Base-by-base conservation (phyloP, 2,113 vertebrate species). In the Centropristis striata region DNA sequence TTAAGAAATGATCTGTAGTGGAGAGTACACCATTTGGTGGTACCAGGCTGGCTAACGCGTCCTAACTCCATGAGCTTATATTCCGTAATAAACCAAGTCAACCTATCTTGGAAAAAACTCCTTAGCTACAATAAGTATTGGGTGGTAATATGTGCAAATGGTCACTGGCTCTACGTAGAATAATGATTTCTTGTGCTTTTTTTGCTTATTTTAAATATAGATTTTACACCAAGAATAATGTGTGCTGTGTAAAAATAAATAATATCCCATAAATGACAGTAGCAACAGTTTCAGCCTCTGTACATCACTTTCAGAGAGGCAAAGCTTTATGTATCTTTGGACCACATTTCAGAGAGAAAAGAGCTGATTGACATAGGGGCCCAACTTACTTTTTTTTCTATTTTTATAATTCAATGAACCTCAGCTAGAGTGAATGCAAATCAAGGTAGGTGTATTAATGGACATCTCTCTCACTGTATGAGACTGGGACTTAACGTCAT, bases 381-480 rank as follows among this genome's bases (percentile, higher is more conserved):
- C 92, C 91, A 93, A 90, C 66, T 8, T 10, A 4, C 3, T n/a
- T 49, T 53, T 82, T 41, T 92, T 39, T 91, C n/a, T n/a, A n/a
- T n/a, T 39, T 61, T 37, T 32, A 4, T 32, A 32, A 58, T 65
- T 90, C 92, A 80, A 71, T 88, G 90, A 94, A 92, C 93, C 84
- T 89, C 94, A 92, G 92, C 72, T 42, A 64, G 51, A 86, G 68
- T 70, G 73, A 86, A 91, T 95, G 86, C 86, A 92, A 81, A 94
- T 95, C 83, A 92, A 92, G 82, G 63, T 84, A 94, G 92, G 88
- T 84, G 90, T 64, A 94, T 91, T 95, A 96, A 95, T 94, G 93
- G 92, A 94, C 94, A 90, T 76, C 79, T 92, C 95, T 94, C 92
- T 94, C 81, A 57, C 78, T 71, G 94, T 95, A 94, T 95, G 94